Evolutionary conservation across 2,888 invertebrate genomes (phyloP), one percentile per base, ranked within the genome.

Genomic region (Teinopalpus imperialis): DNA sequence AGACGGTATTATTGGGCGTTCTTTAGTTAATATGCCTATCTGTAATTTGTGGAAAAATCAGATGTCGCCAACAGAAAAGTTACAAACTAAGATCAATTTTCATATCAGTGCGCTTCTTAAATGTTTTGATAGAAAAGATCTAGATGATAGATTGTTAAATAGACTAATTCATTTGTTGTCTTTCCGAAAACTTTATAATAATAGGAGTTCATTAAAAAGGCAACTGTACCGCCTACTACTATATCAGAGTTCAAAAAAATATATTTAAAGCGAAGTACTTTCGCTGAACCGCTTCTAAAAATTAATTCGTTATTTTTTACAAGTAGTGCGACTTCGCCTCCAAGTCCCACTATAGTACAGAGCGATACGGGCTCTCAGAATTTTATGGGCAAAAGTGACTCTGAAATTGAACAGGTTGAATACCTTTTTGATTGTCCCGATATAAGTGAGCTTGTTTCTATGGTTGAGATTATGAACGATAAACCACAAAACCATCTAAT

Each of bases 351-450:
- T 4, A 68, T 76, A 46, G 65, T 65, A 4, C 73, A 70, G 59
- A 69, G 66, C 42, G 66, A 68, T 45, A 66, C 74, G 41, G 52
- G 52, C 21, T 66, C 63, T 1, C 53, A 58, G 16, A 30, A 48
- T 6, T 54, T 59, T 31, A 46, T 56, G n/a, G 45, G 37, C 24
- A 49, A 49, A 21, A 53, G 54, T 1, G 66, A 72, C 36, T 47
- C 65, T 4, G 76, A 76, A 55, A 41, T 40, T 3, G 49, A 51
- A 48, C 59, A 68, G 9, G 66, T 81, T 0, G 75, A 69, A 50
- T 66, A 69, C 43, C 63, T 87, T 13, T 86, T 87, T 53, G 77
- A 80, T 24, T 87, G 82, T 52, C 81, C 86, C 3, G 86, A 86
- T 56, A 70, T 88, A 27, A 83, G 79, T 54, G 86, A 85, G 61